Conservation (phyloP, 1,140 invertebrate genomes). For the Euborellia annulipes region DNA sequence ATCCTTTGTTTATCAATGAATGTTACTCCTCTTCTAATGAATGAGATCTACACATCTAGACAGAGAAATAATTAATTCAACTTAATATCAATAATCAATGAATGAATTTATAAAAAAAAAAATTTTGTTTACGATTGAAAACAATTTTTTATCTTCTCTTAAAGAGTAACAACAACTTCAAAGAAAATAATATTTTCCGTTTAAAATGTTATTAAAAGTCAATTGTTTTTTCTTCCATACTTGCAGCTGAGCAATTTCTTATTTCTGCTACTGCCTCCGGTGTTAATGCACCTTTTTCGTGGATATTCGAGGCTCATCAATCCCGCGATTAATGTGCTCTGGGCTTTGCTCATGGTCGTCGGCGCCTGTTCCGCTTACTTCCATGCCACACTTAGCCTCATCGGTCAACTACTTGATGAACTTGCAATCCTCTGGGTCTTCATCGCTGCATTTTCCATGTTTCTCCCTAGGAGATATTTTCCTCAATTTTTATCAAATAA, state of each 20-base stretch:
- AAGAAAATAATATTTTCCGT: no score
- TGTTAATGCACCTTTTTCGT: slow-evolving; percentile 56
- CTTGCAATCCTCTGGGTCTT: slow-evolving; percentile 66
- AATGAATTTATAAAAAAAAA: no score
- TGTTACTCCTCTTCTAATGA: no score
- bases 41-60: no score
- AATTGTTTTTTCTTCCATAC: slow-evolving; percentile 15
- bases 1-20: no score
- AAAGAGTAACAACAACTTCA: no score
- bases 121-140: no score
- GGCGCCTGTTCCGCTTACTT: slow-evolving; percentile 69
- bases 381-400: slow-evolving; percentile 62
- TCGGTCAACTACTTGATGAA: slow-evolving; percentile 65
- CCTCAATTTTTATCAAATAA: slow-evolving; percentile 45
- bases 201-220: no score
- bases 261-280: slow-evolving; percentile 58
- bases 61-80: no score
- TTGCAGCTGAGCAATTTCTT: slow-evolving; percentile 59
- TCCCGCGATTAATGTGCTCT: slow-evolving; percentile 56
- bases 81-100: no score
- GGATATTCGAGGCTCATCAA: slow-evolving; percentile 57
- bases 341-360: slow-evolving; percentile 57
- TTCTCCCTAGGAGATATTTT: slow-evolving; percentile 51
- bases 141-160: no score
- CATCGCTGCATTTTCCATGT: slow-evolving; percentile 55